Evolutionary conservation across 1,140 invertebrate genomes (phyloP).

Genomic region (Lordiphosa stackelbergi): DNA sequence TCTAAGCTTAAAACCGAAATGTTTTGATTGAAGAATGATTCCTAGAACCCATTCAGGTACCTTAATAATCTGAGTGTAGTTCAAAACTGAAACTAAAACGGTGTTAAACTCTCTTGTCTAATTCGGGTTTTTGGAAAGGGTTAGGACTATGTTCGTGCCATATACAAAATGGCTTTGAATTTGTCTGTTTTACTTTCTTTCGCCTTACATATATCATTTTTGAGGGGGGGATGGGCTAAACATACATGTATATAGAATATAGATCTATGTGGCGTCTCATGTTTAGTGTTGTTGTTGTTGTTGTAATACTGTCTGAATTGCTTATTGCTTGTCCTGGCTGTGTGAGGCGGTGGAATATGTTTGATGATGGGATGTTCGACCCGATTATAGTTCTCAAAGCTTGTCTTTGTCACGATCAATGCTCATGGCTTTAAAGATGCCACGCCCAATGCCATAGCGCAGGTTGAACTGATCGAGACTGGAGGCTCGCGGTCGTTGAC

Average conservation of each 20-base stretch:
- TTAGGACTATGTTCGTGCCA: not conserved
- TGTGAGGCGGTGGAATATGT: slow-evolving; percentile 7
- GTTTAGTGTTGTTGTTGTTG: slow-evolving; percentile 12
- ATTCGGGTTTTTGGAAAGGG: not conserved
- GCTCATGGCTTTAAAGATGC: slow-evolving; percentile 76
- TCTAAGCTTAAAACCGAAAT: too few relatives aligned
- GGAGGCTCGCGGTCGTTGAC: slow-evolving; percentile 61
- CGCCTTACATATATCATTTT: too few relatives aligned
- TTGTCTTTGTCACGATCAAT: slow-evolving; percentile 77
- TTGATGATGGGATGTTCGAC: slow-evolving; percentile 2
- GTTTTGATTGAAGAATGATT: too few relatives aligned
- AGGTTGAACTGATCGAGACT: slow-evolving; percentile 76
- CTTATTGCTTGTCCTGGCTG: slow-evolving; percentile 31
- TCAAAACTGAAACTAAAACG: too few relatives aligned
- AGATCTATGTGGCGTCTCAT: slow-evolving; percentile 28
- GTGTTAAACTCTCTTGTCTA: too few relatives aligned
- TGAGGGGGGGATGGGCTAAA: slow-evolving; percentile 23
- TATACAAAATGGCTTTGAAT: too few relatives aligned
- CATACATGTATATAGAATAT: slow-evolving; percentile 53
- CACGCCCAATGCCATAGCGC: slow-evolving; percentile 66
- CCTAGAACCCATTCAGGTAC: too few relatives aligned
- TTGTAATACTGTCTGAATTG: slow-evolving; percentile 54
- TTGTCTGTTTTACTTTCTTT: too few relatives aligned
- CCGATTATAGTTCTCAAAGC: slow-evolving; percentile 74
- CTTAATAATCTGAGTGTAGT: slow-evolving; percentile 6